These are phyloP conservation scores for Phoxinus phoxinus DNA, from an alignment of 2,113 vertebrate genomes.

Conservation along the genomic window DNA sequence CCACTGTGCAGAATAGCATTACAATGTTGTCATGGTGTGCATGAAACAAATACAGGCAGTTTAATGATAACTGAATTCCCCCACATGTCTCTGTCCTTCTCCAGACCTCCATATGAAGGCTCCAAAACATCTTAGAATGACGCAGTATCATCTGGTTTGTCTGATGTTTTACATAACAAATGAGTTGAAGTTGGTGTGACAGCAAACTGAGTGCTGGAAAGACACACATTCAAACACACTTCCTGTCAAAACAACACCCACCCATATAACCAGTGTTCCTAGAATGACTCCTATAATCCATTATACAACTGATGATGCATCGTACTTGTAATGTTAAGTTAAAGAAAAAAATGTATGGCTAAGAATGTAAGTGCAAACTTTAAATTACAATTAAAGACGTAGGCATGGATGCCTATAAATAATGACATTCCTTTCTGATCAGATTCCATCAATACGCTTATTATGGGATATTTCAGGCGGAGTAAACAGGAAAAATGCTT, in stretches of 20 bases:
- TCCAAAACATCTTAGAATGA: constrained; percentile 51
- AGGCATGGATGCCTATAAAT: neutral
- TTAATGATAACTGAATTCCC: constrained; percentile 36
- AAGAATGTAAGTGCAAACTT: neutral
- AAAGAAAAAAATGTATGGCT: neutral
- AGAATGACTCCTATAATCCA: neutral
- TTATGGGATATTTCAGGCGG: neutral
- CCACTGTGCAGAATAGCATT: constrained; percentile 40
- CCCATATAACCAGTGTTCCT: neutral
- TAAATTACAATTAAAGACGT: neutral
- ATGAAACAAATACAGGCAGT: constrained; percentile 52
- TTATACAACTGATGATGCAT: neutral
- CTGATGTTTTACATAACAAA: constrained; percentile 34
- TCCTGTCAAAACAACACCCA: constrained; percentile 39
- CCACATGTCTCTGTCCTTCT: neutral
- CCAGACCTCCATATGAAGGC: constrained; percentile 29
- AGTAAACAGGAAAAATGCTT: neutral
- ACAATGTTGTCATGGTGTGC: constrained; percentile 53
- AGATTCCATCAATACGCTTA: neutral
- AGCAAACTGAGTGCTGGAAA: constrained; percentile 2
- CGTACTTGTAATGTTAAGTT: neutral
- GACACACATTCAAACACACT: constrained; percentile 24
- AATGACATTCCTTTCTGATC: neutral
- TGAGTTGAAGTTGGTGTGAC: constrained; percentile 24
- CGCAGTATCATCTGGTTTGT: constrained; percentile 24